phyloP scores from a whole-genome alignment of 2,888 invertebrate genomes.

The Aethes cnicana region DNA sequence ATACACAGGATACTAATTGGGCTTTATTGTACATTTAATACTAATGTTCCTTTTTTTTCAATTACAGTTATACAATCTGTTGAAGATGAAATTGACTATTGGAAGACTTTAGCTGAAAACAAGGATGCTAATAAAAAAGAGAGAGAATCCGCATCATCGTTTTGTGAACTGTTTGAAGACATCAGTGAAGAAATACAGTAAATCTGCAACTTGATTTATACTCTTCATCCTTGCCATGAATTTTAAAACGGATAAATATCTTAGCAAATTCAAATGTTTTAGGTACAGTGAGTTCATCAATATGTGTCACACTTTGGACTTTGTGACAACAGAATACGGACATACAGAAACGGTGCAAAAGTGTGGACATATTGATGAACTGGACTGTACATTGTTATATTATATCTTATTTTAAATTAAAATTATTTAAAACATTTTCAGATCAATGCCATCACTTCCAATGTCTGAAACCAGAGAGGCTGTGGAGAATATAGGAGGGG shows the following conservation, averaged over 20 bases:
- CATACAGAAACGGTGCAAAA: no score
- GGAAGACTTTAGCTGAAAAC: constrained; percentile 82
- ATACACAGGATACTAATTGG: no score
- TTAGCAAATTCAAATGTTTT: no score
- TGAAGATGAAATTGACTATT: constrained; percentile 88
- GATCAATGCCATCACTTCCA: constrained; percentile 60
- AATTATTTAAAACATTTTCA: constrained; percentile 35
- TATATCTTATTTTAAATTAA: not conserved
- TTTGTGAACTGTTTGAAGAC: constrained; percentile 83
- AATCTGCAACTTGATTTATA: no score
- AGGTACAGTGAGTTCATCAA: no score
- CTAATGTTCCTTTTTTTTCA: constrained; percentile 4
- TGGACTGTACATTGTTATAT: no score
- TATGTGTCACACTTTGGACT: no score
- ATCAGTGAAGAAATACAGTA: constrained; percentile 84
- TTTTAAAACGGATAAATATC: no score
- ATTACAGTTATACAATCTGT: constrained; percentile 84
- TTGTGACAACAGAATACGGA: no score
- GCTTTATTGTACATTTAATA: not conserved
- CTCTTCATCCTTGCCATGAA: no score
- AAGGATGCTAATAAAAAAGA: constrained; percentile 76
- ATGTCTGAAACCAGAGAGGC: constrained; percentile 83
- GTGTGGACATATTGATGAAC: no score
- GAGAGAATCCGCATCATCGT: constrained; percentile 81
- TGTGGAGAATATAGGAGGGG: constrained; percentile 91